Percentiles rank a stretch among this genome's conserved stretches.
Conservation (phyloP, 1,140 invertebrate genomes). For the Drosophila bocqueti region DNA sequence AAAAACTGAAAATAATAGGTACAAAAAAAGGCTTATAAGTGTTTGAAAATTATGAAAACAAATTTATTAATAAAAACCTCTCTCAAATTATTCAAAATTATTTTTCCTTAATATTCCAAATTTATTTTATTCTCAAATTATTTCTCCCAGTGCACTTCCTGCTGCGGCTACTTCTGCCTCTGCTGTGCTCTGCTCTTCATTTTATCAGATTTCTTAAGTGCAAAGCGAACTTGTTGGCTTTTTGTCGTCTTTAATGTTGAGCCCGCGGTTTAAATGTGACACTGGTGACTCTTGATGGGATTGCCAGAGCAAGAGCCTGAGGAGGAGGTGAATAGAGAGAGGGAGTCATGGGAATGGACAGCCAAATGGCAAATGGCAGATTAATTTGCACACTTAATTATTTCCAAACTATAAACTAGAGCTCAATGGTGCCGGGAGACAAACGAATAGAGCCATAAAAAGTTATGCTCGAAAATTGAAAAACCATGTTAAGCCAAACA, state of each 20-base stretch:
- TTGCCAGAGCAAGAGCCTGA: slow-evolving; percentile 37
- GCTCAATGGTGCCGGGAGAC: slow-evolving; percentile 12
- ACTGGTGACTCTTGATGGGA: slow-evolving; percentile 77
- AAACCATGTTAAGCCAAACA: slow-evolving; percentile 66
- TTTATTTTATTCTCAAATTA: not conserved
- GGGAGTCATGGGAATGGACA: slow-evolving; percentile 58
- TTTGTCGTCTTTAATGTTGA: slow-evolving; percentile 83
- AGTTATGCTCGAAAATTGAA: slow-evolving; percentile 77
- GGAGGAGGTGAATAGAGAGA: not conserved
- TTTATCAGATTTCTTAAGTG: slow-evolving; percentile 84
- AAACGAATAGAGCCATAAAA: slow-evolving; percentile 78
- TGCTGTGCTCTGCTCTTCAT: slow-evolving; percentile 36
- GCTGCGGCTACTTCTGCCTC: slow-evolving; percentile 11
- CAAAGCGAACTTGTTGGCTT: slow-evolving; percentile 84
- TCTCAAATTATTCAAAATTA: not conserved
- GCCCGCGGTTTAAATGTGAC: slow-evolving; percentile 78
- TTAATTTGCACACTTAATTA: slow-evolving; percentile 65
- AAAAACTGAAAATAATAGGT: too few relatives aligned
- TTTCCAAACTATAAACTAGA: slow-evolving; percentile 49
- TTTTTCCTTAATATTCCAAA: not conserved
- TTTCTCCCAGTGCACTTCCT: slow-evolving; percentile 11
- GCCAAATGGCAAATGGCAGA: slow-evolving; percentile 48
- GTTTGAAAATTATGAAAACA: too few relatives aligned
- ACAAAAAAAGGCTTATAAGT: too few relatives aligned
- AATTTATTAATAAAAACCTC: too few relatives aligned